These are phyloP conservation scores for Sinocyclocheilus rhinocerous DNA, from an alignment of 2,113 vertebrate species.

Conservation along the genomic window DNA sequence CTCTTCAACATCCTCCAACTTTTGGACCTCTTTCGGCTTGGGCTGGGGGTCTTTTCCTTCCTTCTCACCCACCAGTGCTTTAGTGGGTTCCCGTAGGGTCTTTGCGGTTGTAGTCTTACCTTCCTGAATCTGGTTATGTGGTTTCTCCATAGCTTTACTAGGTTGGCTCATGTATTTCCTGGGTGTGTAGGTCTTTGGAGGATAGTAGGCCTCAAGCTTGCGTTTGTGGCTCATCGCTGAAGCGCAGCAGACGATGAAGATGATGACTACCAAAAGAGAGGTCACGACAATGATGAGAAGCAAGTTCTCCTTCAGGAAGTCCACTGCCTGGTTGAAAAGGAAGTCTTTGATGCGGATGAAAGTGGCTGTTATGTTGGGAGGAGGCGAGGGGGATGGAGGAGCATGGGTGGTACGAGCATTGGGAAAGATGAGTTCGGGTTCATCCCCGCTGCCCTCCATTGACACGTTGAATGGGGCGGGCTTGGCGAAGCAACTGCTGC, in stretches of 20 bases:
- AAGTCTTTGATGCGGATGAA: constrained; percentile 81
- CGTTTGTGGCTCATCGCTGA: constrained; percentile 88
- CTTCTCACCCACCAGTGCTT: constrained; percentile 68
- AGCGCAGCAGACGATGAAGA: constrained; percentile 90
- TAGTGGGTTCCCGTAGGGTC: constrained; percentile 80
- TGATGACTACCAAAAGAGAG: constrained; percentile 85
- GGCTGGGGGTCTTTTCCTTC: constrained; percentile 70
- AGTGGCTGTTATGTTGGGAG: constrained; percentile 72
- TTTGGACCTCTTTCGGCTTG: constrained; percentile 66
- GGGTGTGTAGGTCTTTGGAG: constrained; percentile 70
- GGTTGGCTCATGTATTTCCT: constrained; percentile 80
- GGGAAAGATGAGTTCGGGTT: constrained; percentile 75
- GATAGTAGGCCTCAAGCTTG: constrained; percentile 91
- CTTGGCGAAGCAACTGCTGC: not conserved
- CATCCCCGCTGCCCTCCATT: constrained; percentile 77
- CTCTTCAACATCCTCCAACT: constrained; percentile 65
- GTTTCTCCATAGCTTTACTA: constrained; percentile 68
- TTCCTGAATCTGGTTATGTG: constrained; percentile 77
- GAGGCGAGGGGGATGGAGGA: constrained; percentile 32
- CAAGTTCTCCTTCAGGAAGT: constrained; percentile 88
- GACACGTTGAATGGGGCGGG: constrained; percentile 72
- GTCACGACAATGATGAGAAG: constrained; percentile 90
- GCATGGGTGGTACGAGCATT: constrained; percentile 62
- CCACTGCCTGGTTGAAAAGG: constrained; percentile 81
- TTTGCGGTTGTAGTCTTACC: constrained; percentile 69